Evolutionary conservation across 2,797 vertebrate genomes (phyloP), one percentile per base, ranked within the genome.

Genomic region (Chiloscyllium punctatum): DNA sequence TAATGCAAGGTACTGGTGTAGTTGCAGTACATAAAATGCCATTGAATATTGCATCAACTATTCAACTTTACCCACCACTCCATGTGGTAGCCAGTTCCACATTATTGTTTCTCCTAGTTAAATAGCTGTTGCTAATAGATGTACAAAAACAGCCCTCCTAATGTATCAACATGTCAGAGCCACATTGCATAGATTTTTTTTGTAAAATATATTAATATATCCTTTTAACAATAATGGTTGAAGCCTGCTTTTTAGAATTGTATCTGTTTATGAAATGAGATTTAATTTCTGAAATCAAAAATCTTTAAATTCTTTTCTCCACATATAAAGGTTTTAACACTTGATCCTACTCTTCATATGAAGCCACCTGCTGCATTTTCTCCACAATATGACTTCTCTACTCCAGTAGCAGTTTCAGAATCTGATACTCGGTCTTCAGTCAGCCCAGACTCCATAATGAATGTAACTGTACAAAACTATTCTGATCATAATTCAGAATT

Each of bases 401-500:
- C 97, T 96, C 97, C 98, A 0, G 30, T 77, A 42, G 97, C 97
- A 4, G 96, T 96, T 72, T 84, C 96, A 6, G 97, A 97, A 96
- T 96, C 97, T 11, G 96, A 96, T 66, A 97, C 96, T 0, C 96
- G 96, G 23, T 96, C 96, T 86, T 96, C 98, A 4, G 97, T 98
- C 82, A 98, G 98, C 92, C 98, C 98, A 0, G 98, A 99, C 97
- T 98, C 98, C 33, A 98, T 98, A 97, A 98, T 96, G 3, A 98
- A 98, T 92, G 96, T 97, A 18, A 96, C 97, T n/a, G 96, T 97
- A 95, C 97, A 97, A 21, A 97, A 96, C 96, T 98, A 96, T 30
- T 98, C 97, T 95, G 98, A 98, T 94, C 97, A 97, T 0, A 98
- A 98, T 97, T 98, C 97, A 16, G 97, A 97, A 96, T 99, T 98